Base-by-base conservation (phyloP, 2,797 vertebrate species). In the Neosilurus hyrtlii region DNA sequence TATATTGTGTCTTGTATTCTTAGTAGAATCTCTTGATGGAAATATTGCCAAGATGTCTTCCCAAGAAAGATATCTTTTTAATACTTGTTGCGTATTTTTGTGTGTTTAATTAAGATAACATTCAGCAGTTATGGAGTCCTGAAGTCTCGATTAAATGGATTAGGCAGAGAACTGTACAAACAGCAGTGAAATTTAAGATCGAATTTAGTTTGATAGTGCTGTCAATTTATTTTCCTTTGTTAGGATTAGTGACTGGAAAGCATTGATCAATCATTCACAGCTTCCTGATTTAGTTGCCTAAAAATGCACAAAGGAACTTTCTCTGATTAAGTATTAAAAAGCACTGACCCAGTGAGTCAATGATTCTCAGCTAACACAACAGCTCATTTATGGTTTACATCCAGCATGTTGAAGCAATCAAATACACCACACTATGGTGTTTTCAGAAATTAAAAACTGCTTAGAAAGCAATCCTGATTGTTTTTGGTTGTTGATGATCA, bases 161-260 rank as follows among this genome's bases (percentile, higher is more conserved):
- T 76, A 76, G 81, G 84, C 30, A 74, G 20, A 56, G 84, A 83
- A 79, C 87, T 86, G 18, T 66, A 30, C 73, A 75, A 82, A 82
- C 61, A 49, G 35, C 63, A 77, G 52, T 35, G 35, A 83, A 61
- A 68, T 26, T 70, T 43, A 22, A 77, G 73, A 76, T 67, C 67
- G 10, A 15, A 61, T n/a, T 61, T 30, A 49, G 56, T 82, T 65
- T 63, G 24, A 65, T 66, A 12, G 54, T 57, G 14, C 26, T 49
- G 20, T 51, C 62, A 0, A 56, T 82, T 73, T 74, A 2, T 61
- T 59, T 77, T 67, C 73, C 24, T 59, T 68, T 56, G 24, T 30
- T 76, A 35, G 35, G 30, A 49, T 59, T 82, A 51, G 54, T 51
- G 63, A 52, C 81, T 65, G 30, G 81, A 82, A 65, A 49, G 62